Base-by-base conservation (phyloP, 2,113 vertebrate genomes). In the Cavia aperea region DNA sequence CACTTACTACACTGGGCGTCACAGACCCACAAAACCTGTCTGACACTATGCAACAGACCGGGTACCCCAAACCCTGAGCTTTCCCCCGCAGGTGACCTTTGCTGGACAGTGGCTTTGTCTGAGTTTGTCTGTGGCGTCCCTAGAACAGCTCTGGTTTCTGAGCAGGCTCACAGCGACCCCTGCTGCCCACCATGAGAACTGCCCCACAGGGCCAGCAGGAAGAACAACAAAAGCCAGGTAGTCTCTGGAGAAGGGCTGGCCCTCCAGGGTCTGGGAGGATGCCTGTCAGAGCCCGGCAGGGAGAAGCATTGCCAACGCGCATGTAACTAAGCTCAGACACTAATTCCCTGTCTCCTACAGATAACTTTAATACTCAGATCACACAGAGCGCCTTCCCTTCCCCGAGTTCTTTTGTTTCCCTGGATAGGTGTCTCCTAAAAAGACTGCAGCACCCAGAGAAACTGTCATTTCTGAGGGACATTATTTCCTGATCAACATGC, bases 131-230 rank as follows among this genome's bases (percentile, higher is more conserved):
- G 14, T 29, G 36, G 33, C 39, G 60, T 60, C 4, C 51, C 58
- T 0, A 13, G 60, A 46, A 31, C 0, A 51, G 26, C 49, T 8
- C 8, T 1, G 1, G 62, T 73, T 46, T 65, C 90, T 9, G 56
- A 51, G 90, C 92, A 97, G 97, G 95, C 90, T 92, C 96, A 96
- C 95, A 97, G 97, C 93, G 97, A 95, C 97, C 97, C 97, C 98
- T 98, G 97, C 97, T 96, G 97, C 87, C 95, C 26, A 10, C 4
- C 46, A 2, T 4, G 0, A 1, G 7, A 82, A 88, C 36, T 14
- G 88, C 89, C 87, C 18, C 62, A 39, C 14, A 2, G 21, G 81
- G 18, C 15, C n/a, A 0, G 7, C 19, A 0, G 39, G 16, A 1
- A 10, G 1, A 21, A 73, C 68, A 93, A 43, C 95, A 87, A 95